These are phyloP conservation scores for Drosophila ananassae DNA, from an alignment of 1,140 invertebrate genomes.

Conservation along the genomic window DNA sequence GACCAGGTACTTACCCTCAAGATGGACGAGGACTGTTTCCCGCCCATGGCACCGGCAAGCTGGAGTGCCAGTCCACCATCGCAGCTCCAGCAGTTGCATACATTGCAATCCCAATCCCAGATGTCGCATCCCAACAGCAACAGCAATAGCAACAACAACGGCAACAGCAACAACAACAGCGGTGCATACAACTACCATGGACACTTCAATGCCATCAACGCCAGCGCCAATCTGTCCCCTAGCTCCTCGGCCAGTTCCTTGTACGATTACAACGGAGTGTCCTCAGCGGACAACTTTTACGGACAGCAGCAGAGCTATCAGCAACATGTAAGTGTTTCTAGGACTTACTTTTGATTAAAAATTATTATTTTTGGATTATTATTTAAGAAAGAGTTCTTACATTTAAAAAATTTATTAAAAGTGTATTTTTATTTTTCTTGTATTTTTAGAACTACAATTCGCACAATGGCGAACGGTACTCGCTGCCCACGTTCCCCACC, in stretches of 20 bases:
- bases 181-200: slow-evolving; percentile 71
- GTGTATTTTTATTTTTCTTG: background rate
- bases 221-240: slow-evolving; percentile 66
- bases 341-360: no score
- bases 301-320: slow-evolving; percentile 61
- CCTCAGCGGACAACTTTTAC: slow-evolving; percentile 53
- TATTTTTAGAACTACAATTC: slow-evolving; percentile 56
- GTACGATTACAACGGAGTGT: slow-evolving; percentile 65
- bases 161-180: slow-evolving; percentile 48
- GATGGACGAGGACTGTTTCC: slow-evolving; percentile 92
- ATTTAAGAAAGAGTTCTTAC: background rate
- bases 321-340: slow-evolving; percentile 64
- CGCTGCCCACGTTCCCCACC: slow-evolving; percentile 87
- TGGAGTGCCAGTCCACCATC: slow-evolving; percentile 56
- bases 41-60: slow-evolving; percentile 50
- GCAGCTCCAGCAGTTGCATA: slow-evolving; percentile 64
- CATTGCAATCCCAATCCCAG: slow-evolving; percentile 55
- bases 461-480: slow-evolving; percentile 85
- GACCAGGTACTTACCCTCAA: slow-evolving; percentile 86
- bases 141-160: slow-evolving; percentile 38
- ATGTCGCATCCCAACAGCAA: slow-evolving; percentile 35
- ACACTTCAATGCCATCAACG: slow-evolving; percentile 74
- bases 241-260: slow-evolving; percentile 73
- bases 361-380: no score
- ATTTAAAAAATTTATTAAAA: background rate